Evolutionary conservation across 2,113 vertebrate genomes (phyloP), one percentile per base, ranked within the genome.

Genomic region (Poecile atricapillus): DNA sequence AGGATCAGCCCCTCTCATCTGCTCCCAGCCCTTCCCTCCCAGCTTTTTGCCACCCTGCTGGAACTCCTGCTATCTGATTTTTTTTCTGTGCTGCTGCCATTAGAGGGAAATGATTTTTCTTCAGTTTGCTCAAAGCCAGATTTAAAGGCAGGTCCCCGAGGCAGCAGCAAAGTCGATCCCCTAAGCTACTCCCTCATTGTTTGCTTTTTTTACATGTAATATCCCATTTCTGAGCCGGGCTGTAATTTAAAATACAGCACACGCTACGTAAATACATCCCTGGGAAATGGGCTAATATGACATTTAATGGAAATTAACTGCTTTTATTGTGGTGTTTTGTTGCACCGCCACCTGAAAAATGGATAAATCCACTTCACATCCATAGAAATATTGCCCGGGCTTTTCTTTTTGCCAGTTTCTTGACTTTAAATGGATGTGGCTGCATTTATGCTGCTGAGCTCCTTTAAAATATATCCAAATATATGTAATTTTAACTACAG

Each of bases 161-260:
- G 98, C 92, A 97, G 97, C 92, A 90, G 96, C 70, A 94, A 98
- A 98, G 98, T 98, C 97, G 97, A 98, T 98, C 98, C 97, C 97
- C 97, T 98, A 98, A 98, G 98, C 98, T 98, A 97, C 98, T 98
- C 97, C 96, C 95, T 97, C 96, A 58, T 92, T 98, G 97, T 98
- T 98, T 98, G 98, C 98, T 98, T 98, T 98, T 98, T 98, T 98
- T 97, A 97, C 97, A 98, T 97, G 97, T 96, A 98, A 98, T 98
- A 98, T 98, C 98, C 98, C 95, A 97, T 93, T 96, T 83, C 97
- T 98, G 97, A 98, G 97, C 97, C 91, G 58, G 89, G 81, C 71
- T 97, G 96, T 76, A 78, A 97, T 97, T 98, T 97, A 91, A 98
- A 97, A 98, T 95, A 97, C 95, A 96, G 82, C 91, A 93, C 93